Conservation (phyloP, 2,888 invertebrate species). For the Eilema caniola region DNA sequence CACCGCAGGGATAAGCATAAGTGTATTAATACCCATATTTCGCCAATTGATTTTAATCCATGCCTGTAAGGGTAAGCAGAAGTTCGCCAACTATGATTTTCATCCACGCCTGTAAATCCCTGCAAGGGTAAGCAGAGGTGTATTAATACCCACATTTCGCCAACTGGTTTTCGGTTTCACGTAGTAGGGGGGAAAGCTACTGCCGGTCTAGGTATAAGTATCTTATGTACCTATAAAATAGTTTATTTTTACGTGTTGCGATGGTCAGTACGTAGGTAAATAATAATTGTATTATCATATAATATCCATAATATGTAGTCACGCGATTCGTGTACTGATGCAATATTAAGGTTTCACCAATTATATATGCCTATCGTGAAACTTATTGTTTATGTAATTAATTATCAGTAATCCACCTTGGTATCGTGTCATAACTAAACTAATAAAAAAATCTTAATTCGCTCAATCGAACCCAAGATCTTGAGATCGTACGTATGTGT, state of each 20-base stretch:
- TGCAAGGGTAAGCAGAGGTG: too few species aligned
- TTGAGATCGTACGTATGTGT: background rate
- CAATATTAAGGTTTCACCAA: background rate
- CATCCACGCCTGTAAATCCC: too few species aligned
- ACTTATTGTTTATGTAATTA: background rate
- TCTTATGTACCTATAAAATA: conserved; percentile 23
- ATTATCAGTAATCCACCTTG: background rate
- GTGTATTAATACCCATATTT: too few species aligned
- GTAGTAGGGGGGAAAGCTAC: too few species aligned
- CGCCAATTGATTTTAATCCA: too few species aligned
- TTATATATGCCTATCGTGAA: background rate
- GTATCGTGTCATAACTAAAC: background rate
- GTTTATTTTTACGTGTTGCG: conserved; percentile 30
- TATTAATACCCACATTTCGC: too few species aligned
- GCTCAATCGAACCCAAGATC: background rate
- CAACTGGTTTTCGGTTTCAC: too few species aligned
- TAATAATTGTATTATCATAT: background rate
- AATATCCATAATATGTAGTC: background rate
- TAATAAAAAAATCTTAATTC: background rate
- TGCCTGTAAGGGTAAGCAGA: too few species aligned
- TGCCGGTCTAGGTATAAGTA: too few species aligned
- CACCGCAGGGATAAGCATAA: too few species aligned
- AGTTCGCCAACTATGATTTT: too few species aligned
- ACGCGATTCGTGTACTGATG: conserved; percentile 25
- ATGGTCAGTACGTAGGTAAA: conserved; percentile 37